Percentiles rank a stretch among this genome's conserved stretches.
phyloP scores from a whole-genome alignment of 2,797 vertebrate genomes.

The Anguilla megastoma region DNA sequence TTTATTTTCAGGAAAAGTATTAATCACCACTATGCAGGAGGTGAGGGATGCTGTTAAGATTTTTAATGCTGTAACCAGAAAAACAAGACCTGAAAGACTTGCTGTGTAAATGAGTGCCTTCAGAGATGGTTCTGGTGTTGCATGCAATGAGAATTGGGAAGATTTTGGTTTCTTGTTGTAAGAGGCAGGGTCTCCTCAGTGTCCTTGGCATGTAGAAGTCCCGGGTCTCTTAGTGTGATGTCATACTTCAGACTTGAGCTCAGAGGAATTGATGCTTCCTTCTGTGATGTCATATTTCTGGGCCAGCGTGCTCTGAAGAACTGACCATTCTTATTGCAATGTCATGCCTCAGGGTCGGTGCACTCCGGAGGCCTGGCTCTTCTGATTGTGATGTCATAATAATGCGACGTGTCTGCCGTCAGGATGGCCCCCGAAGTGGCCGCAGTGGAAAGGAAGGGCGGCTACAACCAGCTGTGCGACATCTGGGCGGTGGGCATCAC shows the following conservation, averaged over 20 bases:
- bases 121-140: no score
- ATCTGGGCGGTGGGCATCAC: conserved; percentile 87
- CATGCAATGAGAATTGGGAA: no score
- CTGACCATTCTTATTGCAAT: no score
- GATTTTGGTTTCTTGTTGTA: no score
- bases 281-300: background rate
- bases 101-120: no score
- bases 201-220: no score
- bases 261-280: background rate
- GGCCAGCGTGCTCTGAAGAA: background rate
- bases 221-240: background rate
- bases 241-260: background rate
- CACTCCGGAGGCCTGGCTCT: background rate
- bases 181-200: background rate
- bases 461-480: conserved; percentile 85
- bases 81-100: no score
- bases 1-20: no score
- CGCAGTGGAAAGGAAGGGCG: conserved; percentile 84
- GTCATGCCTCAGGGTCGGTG: no score
- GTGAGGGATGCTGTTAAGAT: no score
- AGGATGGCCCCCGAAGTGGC: conserved; percentile 89
- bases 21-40: no score
- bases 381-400: conserved; percentile 5
- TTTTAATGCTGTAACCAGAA: no score
- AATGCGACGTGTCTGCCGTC: background rate